Evolutionary conservation across 2,888 invertebrate species (phyloP).

Genomic region (Lasioglossum calceatum): DNA sequence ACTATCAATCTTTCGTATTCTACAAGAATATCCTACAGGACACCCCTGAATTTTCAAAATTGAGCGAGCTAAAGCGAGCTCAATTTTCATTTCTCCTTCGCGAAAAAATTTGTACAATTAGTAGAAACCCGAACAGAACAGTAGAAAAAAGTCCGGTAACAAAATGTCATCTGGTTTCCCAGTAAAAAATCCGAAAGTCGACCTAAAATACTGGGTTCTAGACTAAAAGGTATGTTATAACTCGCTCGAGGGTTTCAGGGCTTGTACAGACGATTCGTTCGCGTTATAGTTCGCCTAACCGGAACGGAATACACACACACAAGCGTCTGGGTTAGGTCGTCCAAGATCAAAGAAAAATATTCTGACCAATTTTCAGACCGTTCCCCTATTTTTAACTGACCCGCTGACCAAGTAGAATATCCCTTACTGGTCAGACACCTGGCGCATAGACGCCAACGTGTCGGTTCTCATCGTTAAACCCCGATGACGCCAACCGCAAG

Average conservation of each 20-base stretch:
- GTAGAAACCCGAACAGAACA: neutral
- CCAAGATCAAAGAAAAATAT: neutral
- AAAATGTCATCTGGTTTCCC: neutral
- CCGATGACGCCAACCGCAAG: neutral
- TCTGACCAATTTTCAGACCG: neutral
- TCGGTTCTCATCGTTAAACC: conserved; percentile 15
- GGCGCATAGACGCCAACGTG: neutral
- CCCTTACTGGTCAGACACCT: conserved; percentile 7
- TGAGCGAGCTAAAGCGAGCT: neutral
- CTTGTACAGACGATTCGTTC: neutral
- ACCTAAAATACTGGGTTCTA: neutral
- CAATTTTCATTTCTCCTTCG: neutral
- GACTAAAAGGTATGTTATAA: neutral
- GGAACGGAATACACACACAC: neutral
- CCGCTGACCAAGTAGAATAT: conserved; percentile 8
- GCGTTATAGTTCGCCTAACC: neutral
- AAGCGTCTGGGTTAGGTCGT: neutral
- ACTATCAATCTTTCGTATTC: neutral
- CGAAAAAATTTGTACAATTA: neutral
- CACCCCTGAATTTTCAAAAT: neutral
- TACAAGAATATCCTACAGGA: neutral
- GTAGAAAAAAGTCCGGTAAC: neutral
- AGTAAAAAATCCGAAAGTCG: neutral
- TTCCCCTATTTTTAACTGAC: conserved; percentile 14
- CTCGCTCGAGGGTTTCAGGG: neutral